Base-by-base conservation (phyloP, 1,140 invertebrate genomes). In the fruit fly (Drosophila melanogaster) region DNA sequence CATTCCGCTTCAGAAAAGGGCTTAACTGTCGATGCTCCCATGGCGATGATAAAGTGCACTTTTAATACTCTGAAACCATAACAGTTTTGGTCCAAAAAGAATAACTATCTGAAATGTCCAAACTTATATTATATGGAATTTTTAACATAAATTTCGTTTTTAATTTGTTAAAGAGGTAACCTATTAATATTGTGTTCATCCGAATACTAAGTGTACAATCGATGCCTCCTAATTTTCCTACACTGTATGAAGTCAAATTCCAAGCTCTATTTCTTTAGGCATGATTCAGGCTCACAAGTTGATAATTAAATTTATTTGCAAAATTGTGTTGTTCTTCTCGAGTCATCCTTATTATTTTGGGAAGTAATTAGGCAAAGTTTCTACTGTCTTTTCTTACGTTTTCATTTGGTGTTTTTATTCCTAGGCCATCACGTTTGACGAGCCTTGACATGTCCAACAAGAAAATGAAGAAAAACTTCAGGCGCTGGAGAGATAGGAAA, bases 331-430 rank as follows among this genome's bases (percentile, higher is more conserved):
- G n/a, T 50, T 30, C 19, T 8, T 33, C 8, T 24, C 19, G 35
- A 61, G 15, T 58, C 59, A 51, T 50, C 38, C 60, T 67, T 71
- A 79, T 83, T 71, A 64, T 86, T 86, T 79, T 67, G 84, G 70
- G 46, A 89, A 89, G 84, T 86, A 86, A 86, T 86, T 86, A 86
- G 69, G 43, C 75, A 81, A 85, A 86, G 65, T 86, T 86, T 81
- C 77, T 66, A 84, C 71, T 72, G 49, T 75, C 33, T 71, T 70
- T 74, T 56, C 37, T 30, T 66, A 38, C n/a, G 47, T 40, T 35
- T 44, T 60, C 56, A 26, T 71, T 84, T 61, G 0, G 30, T 60
- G 47, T 56, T 65, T 62, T 54, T 51, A 46, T 54, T 49, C 51
- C 41, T 44, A 46, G 55, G 54, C 55, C 50, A 75, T 78, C 83